Conservation (phyloP, 2,797 vertebrate genomes). For the Urocyon cinereoargenteus region DNA sequence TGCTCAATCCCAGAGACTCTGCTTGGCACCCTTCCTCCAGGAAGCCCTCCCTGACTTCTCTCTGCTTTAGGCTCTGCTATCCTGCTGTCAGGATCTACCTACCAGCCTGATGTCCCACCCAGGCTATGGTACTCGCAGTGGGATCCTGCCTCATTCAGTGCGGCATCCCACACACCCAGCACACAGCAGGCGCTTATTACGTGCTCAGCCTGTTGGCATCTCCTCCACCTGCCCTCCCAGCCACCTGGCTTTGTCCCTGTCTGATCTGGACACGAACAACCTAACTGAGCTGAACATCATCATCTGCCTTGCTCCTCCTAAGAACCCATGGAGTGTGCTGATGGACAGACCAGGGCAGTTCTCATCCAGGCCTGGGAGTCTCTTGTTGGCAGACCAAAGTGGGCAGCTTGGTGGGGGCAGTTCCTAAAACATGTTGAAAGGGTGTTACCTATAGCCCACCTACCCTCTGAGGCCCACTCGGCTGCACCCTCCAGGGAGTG, state of each 20-base stretch:
- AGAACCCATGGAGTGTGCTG: background rate
- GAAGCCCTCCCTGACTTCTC: background rate
- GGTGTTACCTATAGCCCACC: background rate
- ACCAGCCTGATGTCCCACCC: background rate
- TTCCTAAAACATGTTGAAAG: accelerated
- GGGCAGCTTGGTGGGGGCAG: background rate
- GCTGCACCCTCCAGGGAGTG: background rate
- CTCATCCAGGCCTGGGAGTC: background rate
- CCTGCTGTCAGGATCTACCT: background rate
- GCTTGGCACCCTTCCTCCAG: background rate
- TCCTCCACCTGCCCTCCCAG: background rate
- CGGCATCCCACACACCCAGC: accelerated
- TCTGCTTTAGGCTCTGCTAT: background rate
- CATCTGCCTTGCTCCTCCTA: background rate
- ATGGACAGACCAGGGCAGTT: too few relatives aligned
- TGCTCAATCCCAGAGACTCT: background rate
- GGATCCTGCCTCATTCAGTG: background rate
- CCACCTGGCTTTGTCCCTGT: background rate
- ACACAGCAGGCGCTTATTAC: background rate
- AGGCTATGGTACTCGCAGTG: accelerated
- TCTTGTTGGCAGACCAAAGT: background rate
- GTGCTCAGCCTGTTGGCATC: background rate
- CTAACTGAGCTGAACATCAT: background rate
- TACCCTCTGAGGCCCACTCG: background rate
- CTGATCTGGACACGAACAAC: background rate